phyloP scores from a whole-genome alignment of 1,140 invertebrate genomes.

The Nomia melanderi region DNA sequence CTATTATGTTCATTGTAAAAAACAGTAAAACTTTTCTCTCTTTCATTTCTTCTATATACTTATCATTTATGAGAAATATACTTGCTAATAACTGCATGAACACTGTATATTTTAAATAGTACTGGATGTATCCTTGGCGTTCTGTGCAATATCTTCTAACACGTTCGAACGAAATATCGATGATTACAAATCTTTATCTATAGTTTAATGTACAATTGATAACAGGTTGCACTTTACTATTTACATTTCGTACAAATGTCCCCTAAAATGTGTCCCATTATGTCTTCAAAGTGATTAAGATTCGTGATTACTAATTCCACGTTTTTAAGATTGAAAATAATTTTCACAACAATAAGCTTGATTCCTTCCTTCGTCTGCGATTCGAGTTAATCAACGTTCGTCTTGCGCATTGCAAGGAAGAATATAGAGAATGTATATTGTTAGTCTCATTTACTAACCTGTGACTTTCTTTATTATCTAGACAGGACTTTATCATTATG shows the following conservation, averaged over 20 bases:
- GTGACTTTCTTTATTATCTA: no score
- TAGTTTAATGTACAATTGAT: conserved; percentile 49
- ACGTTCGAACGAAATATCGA: conserved; percentile 29
- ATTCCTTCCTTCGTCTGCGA: conserved; percentile 25
- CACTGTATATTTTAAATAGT: not conserved
- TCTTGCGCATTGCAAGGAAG: conserved; percentile 20
- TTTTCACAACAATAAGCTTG: conserved; percentile 34
- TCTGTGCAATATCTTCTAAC: conserved; percentile 43
- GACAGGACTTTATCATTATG: conserved; percentile 3
- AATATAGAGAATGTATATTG: not conserved
- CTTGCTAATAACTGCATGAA: no score
- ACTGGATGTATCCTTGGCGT: conserved; percentile 11
- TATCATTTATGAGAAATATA: no score
- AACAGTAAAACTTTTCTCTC: no score
- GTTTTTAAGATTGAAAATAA: conserved; percentile 38
- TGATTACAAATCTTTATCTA: conserved; percentile 36
- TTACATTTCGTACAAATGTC: conserved; percentile 52
- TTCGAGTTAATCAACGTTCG: conserved; percentile 2
- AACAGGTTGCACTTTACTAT: conserved; percentile 40
- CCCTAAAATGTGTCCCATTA: conserved; percentile 14
- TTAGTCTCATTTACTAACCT: not conserved
- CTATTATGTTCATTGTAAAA: no score
- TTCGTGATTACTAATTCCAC: conserved; percentile 30
- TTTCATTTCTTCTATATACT: no score
- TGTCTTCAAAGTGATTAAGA: conserved; percentile 30